These are phyloP conservation scores for Trochalopteron elliotii DNA, from an alignment of 2,113 vertebrate species.

Conservation along the genomic window DNA sequence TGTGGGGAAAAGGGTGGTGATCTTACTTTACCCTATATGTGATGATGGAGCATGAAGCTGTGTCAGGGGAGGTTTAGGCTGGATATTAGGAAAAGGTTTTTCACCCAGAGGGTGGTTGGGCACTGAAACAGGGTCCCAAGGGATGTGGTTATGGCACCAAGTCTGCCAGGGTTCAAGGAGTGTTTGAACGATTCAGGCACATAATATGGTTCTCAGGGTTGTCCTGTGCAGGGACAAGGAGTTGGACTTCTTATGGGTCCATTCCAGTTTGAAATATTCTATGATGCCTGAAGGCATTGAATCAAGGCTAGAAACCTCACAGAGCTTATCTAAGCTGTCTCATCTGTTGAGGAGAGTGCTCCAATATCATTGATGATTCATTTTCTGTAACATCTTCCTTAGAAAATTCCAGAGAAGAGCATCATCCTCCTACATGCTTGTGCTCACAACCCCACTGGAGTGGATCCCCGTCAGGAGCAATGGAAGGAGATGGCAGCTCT, in stretches of 20 bases:
- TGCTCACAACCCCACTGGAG: slow-evolving; percentile 96
- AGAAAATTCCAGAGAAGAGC: slow-evolving; percentile 97
- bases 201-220: background rate
- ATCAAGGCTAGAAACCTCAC: background rate
- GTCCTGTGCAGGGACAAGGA: background rate
- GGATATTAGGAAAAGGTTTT: background rate
- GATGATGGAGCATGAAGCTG: rapidly evolving
- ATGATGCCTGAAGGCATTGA: background rate
- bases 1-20: background rate
- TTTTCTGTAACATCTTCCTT: background rate
- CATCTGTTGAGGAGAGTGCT: background rate
- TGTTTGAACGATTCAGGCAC: background rate
- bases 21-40: background rate
- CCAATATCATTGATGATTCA: background rate
- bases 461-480: slow-evolving; percentile 91
- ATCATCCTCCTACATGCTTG: slow-evolving; percentile 93
- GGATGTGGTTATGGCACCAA: background rate
- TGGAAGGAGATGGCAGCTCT: slow-evolving; percentile 89
- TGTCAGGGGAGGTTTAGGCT: background rate
- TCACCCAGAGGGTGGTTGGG: background rate
- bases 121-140: background rate
- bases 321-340: background rate
- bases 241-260: background rate
- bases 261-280: background rate
- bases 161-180: background rate